Evolutionary conservation across 2,797 vertebrate species (phyloP).

Genomic region (Lutjanus campechanus): DNA sequence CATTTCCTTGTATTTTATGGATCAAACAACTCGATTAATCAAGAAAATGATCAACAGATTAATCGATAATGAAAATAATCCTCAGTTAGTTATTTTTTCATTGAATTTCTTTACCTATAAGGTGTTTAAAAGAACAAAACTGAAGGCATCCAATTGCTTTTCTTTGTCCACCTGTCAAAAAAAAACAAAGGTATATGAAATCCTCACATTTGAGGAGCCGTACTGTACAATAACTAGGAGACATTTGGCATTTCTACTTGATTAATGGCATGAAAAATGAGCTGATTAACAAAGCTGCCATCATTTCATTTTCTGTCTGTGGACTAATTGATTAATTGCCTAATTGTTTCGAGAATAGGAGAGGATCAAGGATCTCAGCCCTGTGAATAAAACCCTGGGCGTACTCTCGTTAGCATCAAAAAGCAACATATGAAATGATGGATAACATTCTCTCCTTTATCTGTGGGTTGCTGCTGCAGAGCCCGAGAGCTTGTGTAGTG

Average conservation of each 20-base stretch:
- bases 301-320: background rate
- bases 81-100: background rate
- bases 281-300: constrained; percentile 4
- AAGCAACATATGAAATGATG: constrained; percentile 3
- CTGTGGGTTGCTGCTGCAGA: constrained; percentile 37
- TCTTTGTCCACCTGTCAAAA: background rate
- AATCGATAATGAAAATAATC: too few relatives aligned
- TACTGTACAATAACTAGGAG: background rate
- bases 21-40: too few relatives aligned
- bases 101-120: background rate
- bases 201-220: background rate
- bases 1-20: too few relatives aligned
- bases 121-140: background rate
- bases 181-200: constrained; percentile 1
- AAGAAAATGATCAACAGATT: too few relatives aligned
- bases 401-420: background rate
- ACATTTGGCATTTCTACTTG: background rate
- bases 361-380: constrained; percentile 10
- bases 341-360: constrained; percentile 6
- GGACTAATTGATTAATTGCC: constrained; percentile 8
- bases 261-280: background rate
- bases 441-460: background rate
- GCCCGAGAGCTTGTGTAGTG: background rate
- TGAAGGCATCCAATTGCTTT: background rate
- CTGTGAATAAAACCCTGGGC: background rate